A percentile compares a stretch with the other conserved stretches of the same genome.
These are phyloP conservation scores for Agriopis aurantiaria DNA, from an alignment of 2,888 invertebrate genomes.

Conservation along the genomic window DNA sequence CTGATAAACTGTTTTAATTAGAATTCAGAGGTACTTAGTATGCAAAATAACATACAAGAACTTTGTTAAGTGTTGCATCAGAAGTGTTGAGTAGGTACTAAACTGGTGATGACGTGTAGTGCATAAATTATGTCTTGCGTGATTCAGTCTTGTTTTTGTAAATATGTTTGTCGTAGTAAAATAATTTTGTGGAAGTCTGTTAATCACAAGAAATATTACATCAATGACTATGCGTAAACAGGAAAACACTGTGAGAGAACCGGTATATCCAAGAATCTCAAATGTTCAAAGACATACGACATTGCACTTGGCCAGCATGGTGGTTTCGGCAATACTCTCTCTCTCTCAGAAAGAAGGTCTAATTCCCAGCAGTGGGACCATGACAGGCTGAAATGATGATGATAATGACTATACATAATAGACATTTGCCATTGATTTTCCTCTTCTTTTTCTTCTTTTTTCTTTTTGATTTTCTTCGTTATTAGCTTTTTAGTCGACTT, in stretches of 20 bases:
- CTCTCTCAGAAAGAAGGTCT: too few species aligned
- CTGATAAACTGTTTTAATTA: too few species aligned
- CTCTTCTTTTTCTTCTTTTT: too few species aligned
- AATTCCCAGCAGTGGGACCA: too few species aligned
- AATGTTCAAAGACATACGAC: too few species aligned
- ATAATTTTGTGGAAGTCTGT: constrained; percentile 17
- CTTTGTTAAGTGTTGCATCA: not conserved
- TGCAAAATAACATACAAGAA: too few species aligned
- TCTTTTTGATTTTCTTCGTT: not conserved
- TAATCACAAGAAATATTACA: not conserved
- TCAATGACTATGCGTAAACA: not conserved
- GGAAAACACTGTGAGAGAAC: too few species aligned
- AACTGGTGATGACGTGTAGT: not conserved
- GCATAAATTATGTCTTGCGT: constrained; percentile 6
- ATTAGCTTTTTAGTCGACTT: not conserved
- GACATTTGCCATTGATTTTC: not conserved
- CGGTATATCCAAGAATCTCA: too few species aligned
- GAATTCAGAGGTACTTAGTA: too few species aligned
- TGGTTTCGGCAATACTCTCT: too few species aligned
- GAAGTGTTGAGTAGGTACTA: not conserved
- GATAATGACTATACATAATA: not conserved
- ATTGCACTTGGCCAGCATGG: too few species aligned
- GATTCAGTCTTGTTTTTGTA: constrained; percentile 12
- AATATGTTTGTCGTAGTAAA: constrained; percentile 12
- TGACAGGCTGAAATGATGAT: too few species aligned